phyloP scores from a whole-genome alignment of 2,888 invertebrate genomes.

The Teleogryllus oceanicus region DNA sequence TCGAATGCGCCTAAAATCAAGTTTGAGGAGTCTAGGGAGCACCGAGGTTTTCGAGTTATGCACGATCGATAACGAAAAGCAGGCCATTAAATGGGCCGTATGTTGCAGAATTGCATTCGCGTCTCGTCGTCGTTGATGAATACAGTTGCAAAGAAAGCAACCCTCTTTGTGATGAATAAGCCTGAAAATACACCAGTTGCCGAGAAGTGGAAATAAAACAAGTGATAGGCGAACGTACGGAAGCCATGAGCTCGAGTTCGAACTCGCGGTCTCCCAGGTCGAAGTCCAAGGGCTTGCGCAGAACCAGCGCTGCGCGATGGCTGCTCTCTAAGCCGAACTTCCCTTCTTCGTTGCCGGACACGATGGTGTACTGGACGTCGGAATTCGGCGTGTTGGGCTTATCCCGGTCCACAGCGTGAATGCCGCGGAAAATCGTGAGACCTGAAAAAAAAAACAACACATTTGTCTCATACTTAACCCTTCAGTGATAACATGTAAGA shows the following conservation, averaged over 20 bases:
- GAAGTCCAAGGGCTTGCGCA: constrained; percentile 72
- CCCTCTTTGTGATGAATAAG: too few species aligned
- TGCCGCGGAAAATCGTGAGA: constrained; percentile 74
- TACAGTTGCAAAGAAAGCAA: too few species aligned
- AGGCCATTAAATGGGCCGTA: too few species aligned
- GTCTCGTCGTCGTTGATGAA: too few species aligned
- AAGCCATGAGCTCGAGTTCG: constrained; percentile 68
- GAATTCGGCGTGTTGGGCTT: constrained; percentile 87
- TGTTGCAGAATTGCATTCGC: too few species aligned
- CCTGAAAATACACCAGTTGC: too few species aligned
- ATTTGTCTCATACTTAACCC: background rate
- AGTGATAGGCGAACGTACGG: constrained; percentile 53
- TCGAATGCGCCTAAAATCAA: too few species aligned
- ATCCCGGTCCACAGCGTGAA: constrained; percentile 76
- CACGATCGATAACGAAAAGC: too few species aligned
- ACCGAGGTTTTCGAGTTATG: too few species aligned
- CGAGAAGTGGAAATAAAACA: too few species aligned
- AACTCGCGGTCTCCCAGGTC: constrained; percentile 77
- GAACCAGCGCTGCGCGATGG: constrained; percentile 70
- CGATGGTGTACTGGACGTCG: constrained; percentile 76
- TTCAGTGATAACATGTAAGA: too few species aligned
- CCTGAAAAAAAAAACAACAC: constrained; percentile 52
- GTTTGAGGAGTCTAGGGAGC: too few species aligned
- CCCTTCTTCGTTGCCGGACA: constrained; percentile 65
- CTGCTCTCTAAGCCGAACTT: constrained; percentile 77